Evolutionary conservation across 2,113 vertebrate species (phyloP).

Genomic region (Neofelis nebulosa): DNA sequence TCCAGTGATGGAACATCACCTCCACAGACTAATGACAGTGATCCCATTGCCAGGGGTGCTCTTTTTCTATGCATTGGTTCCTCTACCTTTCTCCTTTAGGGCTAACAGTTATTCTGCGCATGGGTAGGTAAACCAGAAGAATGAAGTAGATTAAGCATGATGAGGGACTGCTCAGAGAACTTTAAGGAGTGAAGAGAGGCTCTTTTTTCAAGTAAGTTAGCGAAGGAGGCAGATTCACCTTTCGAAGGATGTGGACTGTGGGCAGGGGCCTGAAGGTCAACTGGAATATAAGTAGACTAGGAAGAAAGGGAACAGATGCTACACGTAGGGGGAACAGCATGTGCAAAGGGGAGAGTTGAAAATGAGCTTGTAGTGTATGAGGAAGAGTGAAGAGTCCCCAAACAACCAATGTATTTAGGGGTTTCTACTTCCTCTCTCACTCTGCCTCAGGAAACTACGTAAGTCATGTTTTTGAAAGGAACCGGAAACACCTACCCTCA

Average conservation of each 20-base stretch:
- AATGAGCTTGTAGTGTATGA: background rate
- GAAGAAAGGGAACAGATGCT: background rate
- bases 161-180: background rate
- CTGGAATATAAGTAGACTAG: background rate
- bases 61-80: background rate
- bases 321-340: background rate
- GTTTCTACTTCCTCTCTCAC: background rate
- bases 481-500: background rate
- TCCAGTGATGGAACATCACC: background rate
- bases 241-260: background rate
- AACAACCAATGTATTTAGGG: background rate
- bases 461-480: background rate
- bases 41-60: background rate
- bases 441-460: background rate
- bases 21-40: background rate
- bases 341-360: background rate
- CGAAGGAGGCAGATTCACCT: background rate
- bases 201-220: background rate
- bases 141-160: background rate
- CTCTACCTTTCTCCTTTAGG: background rate
- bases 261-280: background rate
- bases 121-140: background rate
- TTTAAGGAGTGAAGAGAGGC: background rate
- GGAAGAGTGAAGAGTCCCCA: background rate
- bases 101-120: background rate